Evolutionary conservation across 2,797 vertebrate species (phyloP).

Genomic region (Microhierax caerulescens): DNA sequence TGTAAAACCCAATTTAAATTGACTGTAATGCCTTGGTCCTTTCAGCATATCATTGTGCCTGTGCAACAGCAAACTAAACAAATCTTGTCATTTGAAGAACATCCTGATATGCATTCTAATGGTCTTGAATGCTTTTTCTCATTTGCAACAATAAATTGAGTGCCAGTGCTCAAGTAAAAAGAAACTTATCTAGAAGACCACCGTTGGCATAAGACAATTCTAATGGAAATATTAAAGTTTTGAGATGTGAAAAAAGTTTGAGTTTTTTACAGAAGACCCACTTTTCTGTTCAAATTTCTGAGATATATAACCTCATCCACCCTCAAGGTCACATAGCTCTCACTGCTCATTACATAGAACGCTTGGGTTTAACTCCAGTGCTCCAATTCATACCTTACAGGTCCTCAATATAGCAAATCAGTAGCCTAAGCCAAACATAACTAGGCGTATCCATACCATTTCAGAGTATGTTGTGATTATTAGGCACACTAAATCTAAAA

Average conservation of each 20-base stretch:
- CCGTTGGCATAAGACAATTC: background rate
- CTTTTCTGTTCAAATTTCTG: background rate
- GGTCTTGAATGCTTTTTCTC: background rate
- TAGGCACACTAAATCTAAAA: background rate
- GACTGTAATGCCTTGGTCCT: background rate
- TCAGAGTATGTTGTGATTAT: background rate
- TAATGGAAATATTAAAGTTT: background rate
- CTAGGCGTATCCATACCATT: background rate
- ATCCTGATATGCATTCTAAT: background rate
- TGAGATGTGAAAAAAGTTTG: background rate
- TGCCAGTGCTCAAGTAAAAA: background rate
- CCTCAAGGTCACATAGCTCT: background rate
- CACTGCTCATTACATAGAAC: background rate
- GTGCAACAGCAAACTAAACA: background rate
- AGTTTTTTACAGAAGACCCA: background rate
- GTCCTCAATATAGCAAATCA: background rate
- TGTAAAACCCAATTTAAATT: conserved; percentile 5
- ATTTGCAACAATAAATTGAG: background rate
- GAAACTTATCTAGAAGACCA: background rate
- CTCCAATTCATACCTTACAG: background rate
- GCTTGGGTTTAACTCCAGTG: background rate
- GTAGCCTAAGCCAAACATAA: background rate
- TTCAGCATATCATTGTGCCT: background rate
- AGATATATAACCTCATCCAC: background rate
- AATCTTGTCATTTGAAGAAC: background rate